Evolutionary conservation across 1,140 invertebrate species (phyloP).

Genomic region (Drosophila ambigua): DNA sequence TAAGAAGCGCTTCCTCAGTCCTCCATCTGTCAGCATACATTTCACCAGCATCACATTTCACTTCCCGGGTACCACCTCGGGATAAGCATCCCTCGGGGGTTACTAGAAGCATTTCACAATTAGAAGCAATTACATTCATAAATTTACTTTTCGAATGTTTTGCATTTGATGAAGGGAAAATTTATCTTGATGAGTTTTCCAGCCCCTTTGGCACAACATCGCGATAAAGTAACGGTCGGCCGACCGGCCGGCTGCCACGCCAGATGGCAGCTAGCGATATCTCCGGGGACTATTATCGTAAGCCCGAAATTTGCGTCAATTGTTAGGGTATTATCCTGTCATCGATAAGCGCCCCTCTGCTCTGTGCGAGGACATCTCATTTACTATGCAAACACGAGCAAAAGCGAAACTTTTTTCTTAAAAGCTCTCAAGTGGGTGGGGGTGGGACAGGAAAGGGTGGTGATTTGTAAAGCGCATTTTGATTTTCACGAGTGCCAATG

Average conservation of each 20-base stretch:
- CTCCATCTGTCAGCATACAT: constrained; percentile 48
- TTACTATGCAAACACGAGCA: constrained; percentile 47
- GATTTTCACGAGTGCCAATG: constrained; percentile 56
- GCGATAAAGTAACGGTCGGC: constrained; percentile 23
- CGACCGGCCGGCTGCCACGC: not conserved
- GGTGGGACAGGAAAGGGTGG: not conserved
- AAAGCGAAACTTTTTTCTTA: constrained; percentile 1
- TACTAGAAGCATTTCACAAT: constrained; percentile 34
- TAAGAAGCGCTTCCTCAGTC: constrained; percentile 14
- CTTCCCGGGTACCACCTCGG: not conserved
- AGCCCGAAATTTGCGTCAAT: constrained; percentile 41
- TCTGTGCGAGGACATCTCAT: constrained; percentile 17
- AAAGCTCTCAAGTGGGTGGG: constrained; percentile 17
- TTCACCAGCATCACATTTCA: not conserved
- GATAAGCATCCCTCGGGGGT: constrained; percentile 16
- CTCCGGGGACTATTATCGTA: constrained; percentile 34
- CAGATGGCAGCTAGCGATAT: constrained; percentile 5
- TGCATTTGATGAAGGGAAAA: constrained; percentile 36
- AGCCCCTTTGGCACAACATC: constrained; percentile 29
- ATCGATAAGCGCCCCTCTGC: constrained; percentile 27
- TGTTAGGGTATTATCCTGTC: constrained; percentile 59
- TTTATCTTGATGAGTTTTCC: constrained; percentile 48
- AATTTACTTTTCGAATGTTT: constrained; percentile 48
- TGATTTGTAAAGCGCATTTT: constrained; percentile 43
- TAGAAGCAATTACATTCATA: constrained; percentile 66